phyloP scores from a whole-genome alignment of 2,113 vertebrate genomes.

The Edolisoma coerulescens region DNA sequence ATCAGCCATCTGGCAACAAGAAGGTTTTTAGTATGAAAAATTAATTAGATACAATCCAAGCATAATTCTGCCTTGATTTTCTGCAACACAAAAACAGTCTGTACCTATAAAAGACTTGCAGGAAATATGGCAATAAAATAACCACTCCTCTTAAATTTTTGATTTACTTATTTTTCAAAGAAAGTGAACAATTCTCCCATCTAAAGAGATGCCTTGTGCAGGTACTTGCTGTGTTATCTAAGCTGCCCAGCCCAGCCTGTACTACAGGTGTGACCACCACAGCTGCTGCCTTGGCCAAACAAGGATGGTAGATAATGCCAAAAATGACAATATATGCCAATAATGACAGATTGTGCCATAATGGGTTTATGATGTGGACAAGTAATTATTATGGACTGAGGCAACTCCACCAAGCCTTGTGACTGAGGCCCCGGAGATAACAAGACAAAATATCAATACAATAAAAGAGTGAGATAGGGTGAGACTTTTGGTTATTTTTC shows the following conservation, averaged over 20 bases:
- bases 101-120: background rate
- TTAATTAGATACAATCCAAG: background rate
- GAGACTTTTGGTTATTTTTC: background rate
- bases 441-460: background rate
- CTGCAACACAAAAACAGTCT: background rate
- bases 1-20: background rate
- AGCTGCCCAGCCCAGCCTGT: background rate
- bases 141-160: background rate
- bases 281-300: constrained; percentile 13
- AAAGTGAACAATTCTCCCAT: background rate
- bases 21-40: constrained; percentile 7
- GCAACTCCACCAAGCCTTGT: background rate
- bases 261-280: background rate
- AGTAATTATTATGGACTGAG: background rate
- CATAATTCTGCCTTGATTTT: background rate
- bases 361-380: background rate
- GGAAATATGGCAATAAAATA: background rate
- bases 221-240: background rate
- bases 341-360: background rate
- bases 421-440: background rate
- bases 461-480: background rate
- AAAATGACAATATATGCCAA: background rate
- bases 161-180: background rate
- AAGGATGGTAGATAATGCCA: background rate
- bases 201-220: background rate